Conservation (phyloP, 35 echinoderm and acorn worm genomes). For the Strongylocentrotus purpuratus region DNA sequence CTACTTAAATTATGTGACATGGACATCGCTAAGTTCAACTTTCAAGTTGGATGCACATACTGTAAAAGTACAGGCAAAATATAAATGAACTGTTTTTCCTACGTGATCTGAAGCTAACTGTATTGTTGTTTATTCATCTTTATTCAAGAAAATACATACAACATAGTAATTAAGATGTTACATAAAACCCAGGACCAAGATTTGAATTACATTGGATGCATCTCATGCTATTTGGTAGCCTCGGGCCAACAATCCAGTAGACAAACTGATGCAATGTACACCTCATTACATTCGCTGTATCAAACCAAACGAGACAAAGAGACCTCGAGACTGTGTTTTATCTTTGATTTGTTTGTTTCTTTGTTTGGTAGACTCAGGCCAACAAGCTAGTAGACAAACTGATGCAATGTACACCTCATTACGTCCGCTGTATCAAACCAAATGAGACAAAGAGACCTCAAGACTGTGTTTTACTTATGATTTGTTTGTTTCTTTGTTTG, state of each 20-base stretch:
- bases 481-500: conserved; percentile 43
- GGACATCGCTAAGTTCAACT: too few species aligned
- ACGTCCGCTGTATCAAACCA: conserved; percentile 98
- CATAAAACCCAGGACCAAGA: too few species aligned
- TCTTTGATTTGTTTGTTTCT: conserved; percentile 8
- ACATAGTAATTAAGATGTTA: too few species aligned
- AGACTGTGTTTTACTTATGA: conserved; percentile 59
- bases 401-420: conserved; percentile 96
- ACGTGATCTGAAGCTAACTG: too few species aligned
- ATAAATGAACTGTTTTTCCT: too few species aligned
- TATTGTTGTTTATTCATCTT: too few species aligned
- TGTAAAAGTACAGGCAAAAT: too few species aligned
- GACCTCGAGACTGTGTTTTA: conserved; percentile 61
- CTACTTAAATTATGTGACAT: too few species aligned
- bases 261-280: conserved; percentile 84
- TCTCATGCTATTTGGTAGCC: conserved; percentile 58
- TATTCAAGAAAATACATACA: too few species aligned
- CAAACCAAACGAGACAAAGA: conserved; percentile 94
- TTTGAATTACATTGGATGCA: too few species aligned
- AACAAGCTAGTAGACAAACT: conserved; percentile 79
- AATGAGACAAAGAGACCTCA: conserved; percentile 88
- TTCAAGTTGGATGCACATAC: too few species aligned
- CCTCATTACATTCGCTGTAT: conserved; percentile 97
- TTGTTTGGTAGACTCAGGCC: conserved; percentile 85
- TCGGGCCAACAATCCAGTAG: conserved; percentile 84